Conservation (phyloP, 2,797 vertebrate genomes). For the Amphiprion clarkii region DNA sequence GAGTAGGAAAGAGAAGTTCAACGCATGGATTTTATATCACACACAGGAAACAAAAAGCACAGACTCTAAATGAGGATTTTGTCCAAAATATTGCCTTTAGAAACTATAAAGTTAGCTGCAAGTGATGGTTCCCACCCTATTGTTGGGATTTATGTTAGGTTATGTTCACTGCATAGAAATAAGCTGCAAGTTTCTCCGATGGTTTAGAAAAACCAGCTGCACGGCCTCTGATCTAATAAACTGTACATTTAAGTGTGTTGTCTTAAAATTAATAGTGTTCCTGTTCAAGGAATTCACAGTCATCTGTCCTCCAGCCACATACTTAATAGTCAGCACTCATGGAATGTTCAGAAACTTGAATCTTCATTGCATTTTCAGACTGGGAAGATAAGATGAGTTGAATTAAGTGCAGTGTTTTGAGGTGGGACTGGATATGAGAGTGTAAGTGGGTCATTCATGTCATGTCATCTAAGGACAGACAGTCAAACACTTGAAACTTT, state of each 20-base stretch:
- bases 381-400: not conserved
- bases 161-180: not conserved
- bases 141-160: not conserved
- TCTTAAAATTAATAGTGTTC: too few relatives aligned
- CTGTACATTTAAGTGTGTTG: too few relatives aligned
- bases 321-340: too few relatives aligned
- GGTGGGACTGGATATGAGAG: not conserved
- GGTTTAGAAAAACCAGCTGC: too few relatives aligned
- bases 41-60: slow-evolving; percentile 1
- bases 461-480: not conserved
- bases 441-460: not conserved
- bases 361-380: not conserved
- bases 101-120: not conserved
- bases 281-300: too few relatives aligned
- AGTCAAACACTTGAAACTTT: not conserved
- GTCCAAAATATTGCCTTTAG: not conserved
- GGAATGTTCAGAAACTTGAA: not conserved
- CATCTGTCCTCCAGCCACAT: too few relatives aligned
- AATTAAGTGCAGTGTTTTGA: not conserved
- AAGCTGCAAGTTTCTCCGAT: not conserved
- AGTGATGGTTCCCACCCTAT: not conserved
- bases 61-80: not conserved
- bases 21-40: slow-evolving; percentile 5
- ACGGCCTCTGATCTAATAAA: too few relatives aligned
- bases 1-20: not conserved